Conservation (phyloP, 2,888 invertebrate species). For the Monopis laevigella region DNA sequence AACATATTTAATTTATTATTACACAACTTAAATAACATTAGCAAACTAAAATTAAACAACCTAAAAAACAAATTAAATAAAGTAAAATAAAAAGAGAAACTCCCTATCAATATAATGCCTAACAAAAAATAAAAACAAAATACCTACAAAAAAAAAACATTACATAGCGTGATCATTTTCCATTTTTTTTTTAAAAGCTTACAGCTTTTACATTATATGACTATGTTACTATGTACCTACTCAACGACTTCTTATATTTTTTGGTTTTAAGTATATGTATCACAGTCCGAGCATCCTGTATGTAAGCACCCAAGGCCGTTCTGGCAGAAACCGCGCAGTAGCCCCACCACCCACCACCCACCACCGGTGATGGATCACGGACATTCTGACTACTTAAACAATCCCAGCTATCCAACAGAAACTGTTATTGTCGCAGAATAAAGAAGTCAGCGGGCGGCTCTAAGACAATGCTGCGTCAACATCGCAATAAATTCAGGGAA, state of each 20-base stretch:
- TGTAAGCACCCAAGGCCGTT: background rate
- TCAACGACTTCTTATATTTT: background rate
- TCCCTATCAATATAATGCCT: no score
- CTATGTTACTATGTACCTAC: no score
- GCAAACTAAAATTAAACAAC: no score
- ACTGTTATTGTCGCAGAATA: constrained; percentile 8
- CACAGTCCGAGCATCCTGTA: constrained; percentile 3
- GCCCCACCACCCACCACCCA: constrained; percentile 29
- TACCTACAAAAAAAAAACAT: no score
- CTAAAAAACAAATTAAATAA: no score
- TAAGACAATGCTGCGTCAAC: constrained; percentile 31
- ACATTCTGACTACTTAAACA: constrained; percentile 3
- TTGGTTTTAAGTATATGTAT: background rate
- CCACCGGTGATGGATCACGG: background rate
- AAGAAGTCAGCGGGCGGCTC: constrained; percentile 30
- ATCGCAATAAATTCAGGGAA: constrained; percentile 27
- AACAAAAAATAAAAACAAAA: no score
- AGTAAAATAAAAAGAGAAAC: no score
- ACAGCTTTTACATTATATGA: no score
- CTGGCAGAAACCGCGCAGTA: constrained; percentile 43
- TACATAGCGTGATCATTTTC: no score
- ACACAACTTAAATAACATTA: no score
- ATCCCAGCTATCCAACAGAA: background rate
- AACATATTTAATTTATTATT: no score
- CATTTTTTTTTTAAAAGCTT: no score